These are phyloP conservation scores for Chrysomallon squamiferum DNA, from an alignment of 1,140 invertebrate species.

Conservation along the genomic window DNA sequence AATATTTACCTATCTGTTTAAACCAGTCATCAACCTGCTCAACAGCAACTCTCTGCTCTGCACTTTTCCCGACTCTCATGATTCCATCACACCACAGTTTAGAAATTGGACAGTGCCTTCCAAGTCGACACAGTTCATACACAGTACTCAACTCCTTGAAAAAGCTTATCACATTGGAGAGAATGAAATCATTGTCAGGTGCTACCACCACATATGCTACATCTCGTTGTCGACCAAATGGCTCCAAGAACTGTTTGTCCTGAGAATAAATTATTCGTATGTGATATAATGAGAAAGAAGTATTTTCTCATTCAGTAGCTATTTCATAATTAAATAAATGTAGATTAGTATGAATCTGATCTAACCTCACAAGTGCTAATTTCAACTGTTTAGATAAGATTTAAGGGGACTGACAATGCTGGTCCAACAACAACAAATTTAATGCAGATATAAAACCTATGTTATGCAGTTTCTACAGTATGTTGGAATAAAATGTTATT, in stretches of 20 bases:
- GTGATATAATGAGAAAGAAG: background rate
- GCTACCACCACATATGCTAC: constrained; percentile 93
- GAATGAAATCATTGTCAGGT: constrained; percentile 87
- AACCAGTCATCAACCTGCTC: constrained; percentile 92
- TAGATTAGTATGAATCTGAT: no score
- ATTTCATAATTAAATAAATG: no score
- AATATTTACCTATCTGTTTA: constrained; percentile 68
- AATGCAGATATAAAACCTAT: no score
- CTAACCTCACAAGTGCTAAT: no score
- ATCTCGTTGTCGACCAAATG: constrained; percentile 90
- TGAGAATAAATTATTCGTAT: constrained; percentile 29
- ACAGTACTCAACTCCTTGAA: constrained; percentile 91
- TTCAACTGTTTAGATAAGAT: no score
- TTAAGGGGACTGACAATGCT: no score
- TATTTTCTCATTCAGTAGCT: no score
- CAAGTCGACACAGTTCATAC: constrained; percentile 91
- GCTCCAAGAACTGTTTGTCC: constrained; percentile 91
- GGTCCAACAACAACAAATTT: no score
- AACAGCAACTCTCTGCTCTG: constrained; percentile 70
- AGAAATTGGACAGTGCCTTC: constrained; percentile 85
- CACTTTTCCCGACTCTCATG: constrained; percentile 79
- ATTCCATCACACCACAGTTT: constrained; percentile 87
- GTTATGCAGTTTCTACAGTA: no score
- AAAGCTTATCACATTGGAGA: constrained; percentile 81
- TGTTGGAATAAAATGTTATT: no score